phyloP scores from a whole-genome alignment of 2,888 invertebrate genomes.

The Melinaea menophilus region DNA sequence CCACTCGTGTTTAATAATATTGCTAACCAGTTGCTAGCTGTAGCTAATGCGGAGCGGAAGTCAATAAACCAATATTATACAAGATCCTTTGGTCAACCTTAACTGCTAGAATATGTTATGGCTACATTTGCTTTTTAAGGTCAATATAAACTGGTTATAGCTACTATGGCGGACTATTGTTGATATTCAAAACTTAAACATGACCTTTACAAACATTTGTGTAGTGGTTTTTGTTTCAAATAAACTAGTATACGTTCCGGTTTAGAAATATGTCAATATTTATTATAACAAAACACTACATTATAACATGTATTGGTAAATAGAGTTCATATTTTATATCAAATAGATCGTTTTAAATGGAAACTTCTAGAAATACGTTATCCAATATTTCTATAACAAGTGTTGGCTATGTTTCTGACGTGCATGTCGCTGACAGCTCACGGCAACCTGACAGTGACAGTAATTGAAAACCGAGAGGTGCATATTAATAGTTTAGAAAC shows the following conservation, averaged over 20 bases:
- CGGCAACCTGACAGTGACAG: slow-evolving; percentile 11
- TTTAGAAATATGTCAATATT: too few relatives aligned
- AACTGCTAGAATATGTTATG: background rate
- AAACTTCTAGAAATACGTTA: slow-evolving; percentile 3
- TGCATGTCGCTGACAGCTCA: slow-evolving; percentile 17
- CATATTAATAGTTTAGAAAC: background rate
- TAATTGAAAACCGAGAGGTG: slow-evolving; percentile 11
- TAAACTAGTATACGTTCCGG: too few relatives aligned
- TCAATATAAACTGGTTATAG: background rate
- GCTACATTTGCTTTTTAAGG: background rate
- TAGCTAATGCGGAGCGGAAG: background rate
- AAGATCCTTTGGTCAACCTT: background rate
- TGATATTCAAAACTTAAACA: slow-evolving; percentile 6
- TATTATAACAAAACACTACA: too few relatives aligned
- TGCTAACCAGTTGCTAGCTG: background rate
- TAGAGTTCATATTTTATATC: background rate
- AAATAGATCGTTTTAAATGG: background rate
- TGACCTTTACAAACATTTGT: background rate
- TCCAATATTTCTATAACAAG: background rate
- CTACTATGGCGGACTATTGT: background rate
- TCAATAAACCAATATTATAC: background rate
- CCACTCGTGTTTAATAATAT: background rate
- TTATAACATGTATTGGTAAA: too few relatives aligned
- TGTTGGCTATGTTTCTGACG: slow-evolving; percentile 1
- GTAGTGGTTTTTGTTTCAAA: background rate